Conservation (phyloP, 2,113 vertebrate species). For the Pterocles burchelli region DNA sequence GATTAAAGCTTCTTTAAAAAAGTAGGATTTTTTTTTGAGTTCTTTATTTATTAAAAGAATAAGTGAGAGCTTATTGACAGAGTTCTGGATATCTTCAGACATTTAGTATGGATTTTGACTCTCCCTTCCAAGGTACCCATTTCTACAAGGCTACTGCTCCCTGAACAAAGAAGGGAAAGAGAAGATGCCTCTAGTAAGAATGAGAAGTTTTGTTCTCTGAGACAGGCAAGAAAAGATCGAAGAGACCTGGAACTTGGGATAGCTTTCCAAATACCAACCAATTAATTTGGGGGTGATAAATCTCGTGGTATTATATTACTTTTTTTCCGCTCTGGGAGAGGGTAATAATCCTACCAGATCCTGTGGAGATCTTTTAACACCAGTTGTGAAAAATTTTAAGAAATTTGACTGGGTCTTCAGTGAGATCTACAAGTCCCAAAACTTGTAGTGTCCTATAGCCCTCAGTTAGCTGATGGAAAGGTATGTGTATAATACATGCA, state of each 20-base stretch:
- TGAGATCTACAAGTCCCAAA: not conserved
- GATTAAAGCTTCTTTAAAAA: not conserved
- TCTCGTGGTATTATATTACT: not conserved
- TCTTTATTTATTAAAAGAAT: not conserved
- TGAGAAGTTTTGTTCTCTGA: not conserved
- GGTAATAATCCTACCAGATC: not conserved
- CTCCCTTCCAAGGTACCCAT: not conserved
- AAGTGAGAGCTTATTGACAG: not conserved
- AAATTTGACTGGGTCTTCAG: not conserved
- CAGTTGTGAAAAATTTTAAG: not conserved
- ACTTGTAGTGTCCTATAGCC: not conserved
- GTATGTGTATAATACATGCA: not conserved
- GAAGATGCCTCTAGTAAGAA: not conserved
- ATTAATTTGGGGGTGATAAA: not conserved
- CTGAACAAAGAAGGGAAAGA: not conserved
- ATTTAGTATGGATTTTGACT: not conserved
- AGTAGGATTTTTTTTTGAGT: not conserved
- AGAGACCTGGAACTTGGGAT: not conserved
- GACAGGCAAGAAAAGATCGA: not conserved
- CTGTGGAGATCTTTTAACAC: not conserved
- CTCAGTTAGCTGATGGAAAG: not conserved
- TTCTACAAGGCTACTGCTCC: not conserved
- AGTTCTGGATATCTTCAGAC: not conserved
- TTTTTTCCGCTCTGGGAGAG: not conserved
- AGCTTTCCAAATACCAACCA: not conserved